Percentiles rank a stretch among this genome's conserved stretches.
These are phyloP conservation scores for Molanna angustata DNA, from an alignment of 2,888 invertebrate species.

Conservation along the genomic window DNA sequence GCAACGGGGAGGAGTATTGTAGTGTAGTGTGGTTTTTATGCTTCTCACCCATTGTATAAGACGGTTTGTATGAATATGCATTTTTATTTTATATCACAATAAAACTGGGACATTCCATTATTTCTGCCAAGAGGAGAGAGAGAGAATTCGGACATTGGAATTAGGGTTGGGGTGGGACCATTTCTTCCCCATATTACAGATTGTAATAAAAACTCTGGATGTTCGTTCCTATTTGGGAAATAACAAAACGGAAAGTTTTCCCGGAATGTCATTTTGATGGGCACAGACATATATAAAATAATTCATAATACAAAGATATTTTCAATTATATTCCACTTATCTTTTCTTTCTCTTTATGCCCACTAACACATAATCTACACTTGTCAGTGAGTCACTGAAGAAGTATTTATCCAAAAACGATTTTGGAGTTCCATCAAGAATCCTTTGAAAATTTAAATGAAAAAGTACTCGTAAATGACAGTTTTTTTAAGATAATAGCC, in stretches of 20 bases:
- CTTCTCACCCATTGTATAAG: slow-evolving; percentile 28
- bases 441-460: too few relatives aligned
- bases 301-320: background rate
- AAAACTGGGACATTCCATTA: slow-evolving; percentile 32
- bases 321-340: background rate
- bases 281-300: background rate
- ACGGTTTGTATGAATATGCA: slow-evolving; percentile 33
- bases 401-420: too few relatives aligned
- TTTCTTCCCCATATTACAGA: slow-evolving; percentile 3
- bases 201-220: slow-evolving; percentile 13
- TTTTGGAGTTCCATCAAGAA: too few relatives aligned
- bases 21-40: slow-evolving; percentile 30
- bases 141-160: slow-evolving; percentile 24
- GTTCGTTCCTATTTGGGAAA: slow-evolving; percentile 12
- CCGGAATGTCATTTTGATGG: background rate
- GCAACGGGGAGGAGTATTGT: too few relatives aligned
- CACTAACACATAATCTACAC: too few relatives aligned
- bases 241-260: slow-evolving; percentile 8
- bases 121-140: too few relatives aligned
- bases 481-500: too few relatives aligned
- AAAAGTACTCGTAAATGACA: too few relatives aligned
- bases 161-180: slow-evolving; percentile 9
- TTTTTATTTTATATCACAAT: slow-evolving; percentile 33
- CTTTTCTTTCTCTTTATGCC: too few relatives aligned
- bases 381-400: too few relatives aligned